Conservation (phyloP, 2,888 invertebrate species). For the Caradrina clavipalpis region DNA sequence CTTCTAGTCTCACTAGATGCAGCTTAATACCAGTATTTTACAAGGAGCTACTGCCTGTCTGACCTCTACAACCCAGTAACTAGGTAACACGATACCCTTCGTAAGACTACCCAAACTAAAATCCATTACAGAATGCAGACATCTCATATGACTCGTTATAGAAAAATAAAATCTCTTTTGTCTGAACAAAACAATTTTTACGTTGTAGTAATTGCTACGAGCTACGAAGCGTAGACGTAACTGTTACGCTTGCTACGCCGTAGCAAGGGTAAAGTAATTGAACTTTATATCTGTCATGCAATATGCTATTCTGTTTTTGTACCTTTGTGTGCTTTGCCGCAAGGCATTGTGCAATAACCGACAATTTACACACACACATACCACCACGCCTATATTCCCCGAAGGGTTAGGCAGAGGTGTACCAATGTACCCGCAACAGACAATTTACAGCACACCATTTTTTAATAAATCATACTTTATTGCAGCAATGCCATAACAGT, state of each 20-base stretch:
- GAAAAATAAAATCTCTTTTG: background rate
- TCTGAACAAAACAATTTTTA: background rate
- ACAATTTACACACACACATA: slow-evolving; percentile 10
- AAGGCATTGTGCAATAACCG: slow-evolving; percentile 7
- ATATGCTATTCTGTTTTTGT: slow-evolving; percentile 5
- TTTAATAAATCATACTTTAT: slow-evolving; percentile 44
- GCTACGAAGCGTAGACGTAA: slow-evolving; percentile 14
- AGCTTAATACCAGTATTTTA: no score
- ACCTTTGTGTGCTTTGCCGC: slow-evolving; percentile 1
- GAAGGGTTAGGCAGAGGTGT: no score
- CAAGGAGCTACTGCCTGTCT: no score
- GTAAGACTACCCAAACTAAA: no score
- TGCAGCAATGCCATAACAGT: slow-evolving; percentile 17
- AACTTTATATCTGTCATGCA: background rate
- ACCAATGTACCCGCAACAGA: no score
- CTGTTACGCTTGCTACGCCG: slow-evolving; percentile 33
- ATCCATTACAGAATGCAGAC: no score
- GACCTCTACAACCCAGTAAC: no score
- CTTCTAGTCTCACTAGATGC: no score
- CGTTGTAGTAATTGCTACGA: slow-evolving; percentile 20
- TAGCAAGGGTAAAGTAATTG: slow-evolving; percentile 3
- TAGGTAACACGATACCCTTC: no score
- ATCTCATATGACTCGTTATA: background rate
- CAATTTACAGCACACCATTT: slow-evolving; percentile 7
- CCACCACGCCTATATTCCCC: no score